Conservation (phyloP, 2,888 invertebrate genomes). For the Ptycholaimellus sp. region DNA sequence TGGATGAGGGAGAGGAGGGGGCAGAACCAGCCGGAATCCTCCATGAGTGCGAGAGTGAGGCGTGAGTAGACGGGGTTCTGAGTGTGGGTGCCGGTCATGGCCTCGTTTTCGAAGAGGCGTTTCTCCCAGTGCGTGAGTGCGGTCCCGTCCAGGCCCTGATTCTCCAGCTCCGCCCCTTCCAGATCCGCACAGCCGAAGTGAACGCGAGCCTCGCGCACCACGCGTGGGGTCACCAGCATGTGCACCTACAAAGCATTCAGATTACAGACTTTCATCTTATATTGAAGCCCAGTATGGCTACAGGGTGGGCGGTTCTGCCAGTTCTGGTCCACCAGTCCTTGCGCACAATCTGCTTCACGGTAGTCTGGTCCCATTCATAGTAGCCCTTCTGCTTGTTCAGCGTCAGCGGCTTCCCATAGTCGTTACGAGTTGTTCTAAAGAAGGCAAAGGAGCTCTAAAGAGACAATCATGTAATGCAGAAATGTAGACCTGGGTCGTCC, state of each 20-base stretch:
- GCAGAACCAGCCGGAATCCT: constrained; percentile 63
- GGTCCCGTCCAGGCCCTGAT: constrained; percentile 92
- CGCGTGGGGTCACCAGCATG: constrained; percentile 71
- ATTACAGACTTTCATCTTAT: no score
- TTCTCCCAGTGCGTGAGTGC: constrained; percentile 97
- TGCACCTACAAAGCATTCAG: constrained; percentile 38
- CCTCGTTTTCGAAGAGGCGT: constrained; percentile 91
- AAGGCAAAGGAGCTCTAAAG: no score
- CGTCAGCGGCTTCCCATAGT: constrained; percentile 15
- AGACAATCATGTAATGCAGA: no score
- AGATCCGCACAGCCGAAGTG: constrained; percentile 64
- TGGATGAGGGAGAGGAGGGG: constrained; percentile 1
- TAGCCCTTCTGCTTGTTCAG: constrained; percentile 17
- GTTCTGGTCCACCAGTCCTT: constrained; percentile 52
- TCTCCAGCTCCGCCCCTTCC: constrained; percentile 88
- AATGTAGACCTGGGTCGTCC: constrained; percentile 38
- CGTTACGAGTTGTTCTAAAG: no score
- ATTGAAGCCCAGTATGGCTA: no score
- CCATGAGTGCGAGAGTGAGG: constrained; percentile 80
- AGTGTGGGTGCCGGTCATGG: constrained; percentile 96
- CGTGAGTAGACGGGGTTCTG: constrained; percentile 88
- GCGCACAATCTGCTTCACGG: constrained; percentile 49
- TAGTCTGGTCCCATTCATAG: constrained; percentile 73
- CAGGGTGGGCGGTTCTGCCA: no score
- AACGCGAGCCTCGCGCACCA: constrained; percentile 54